Evolutionary conservation across 2,888 invertebrate genomes (phyloP), one percentile per base, ranked within the genome.

Genomic region (Xylota sylvarum): DNA sequence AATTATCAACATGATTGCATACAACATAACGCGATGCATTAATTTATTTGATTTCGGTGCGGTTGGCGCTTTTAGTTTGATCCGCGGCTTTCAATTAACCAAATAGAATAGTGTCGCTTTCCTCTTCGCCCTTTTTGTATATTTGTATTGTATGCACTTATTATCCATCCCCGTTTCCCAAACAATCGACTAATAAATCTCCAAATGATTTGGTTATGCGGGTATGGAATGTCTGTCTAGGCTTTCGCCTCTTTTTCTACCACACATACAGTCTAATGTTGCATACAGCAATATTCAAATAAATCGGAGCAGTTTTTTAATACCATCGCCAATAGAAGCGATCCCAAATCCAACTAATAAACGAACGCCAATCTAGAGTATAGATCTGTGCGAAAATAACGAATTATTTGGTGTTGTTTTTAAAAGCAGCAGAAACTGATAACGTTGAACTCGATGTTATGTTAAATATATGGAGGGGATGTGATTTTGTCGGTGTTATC

Each of bases 121-220:
- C 23, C 23, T 2, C 12, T 17, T 43, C 32, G 32, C 19, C 12
- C 5, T 19, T 27, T 10, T 5, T 10, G 5, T 23, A 32, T 30
- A 32, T 30, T 58, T 76, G 37, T 64, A 72, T 55, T 79, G 56
- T 19, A 67, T 74, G 58, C 58, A 60, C 60, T 81, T 67, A 69
- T 76, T 81, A 69, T 76, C 52, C 46, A 37, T 62, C 23, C 62
- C 58, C 43, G 27, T 72, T 78, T 72, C 30, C 17, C 30, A 78
- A 30, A 73, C 78, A 67, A 73, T 78, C 35, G 17, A 56, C 78
- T 73, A 73, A 79, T 83, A 83, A 73, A 73, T 83, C 72, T 83
- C 46, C 78, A 67, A 83, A 67, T 32, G 40, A 79, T 73, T 83
- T 62, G 27, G 67, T 78, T 72, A 83, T 83, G 78, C 82, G 78